Base-by-base conservation (phyloP, 2,888 invertebrate species). In the Leptinotarsa rubiginosa region DNA sequence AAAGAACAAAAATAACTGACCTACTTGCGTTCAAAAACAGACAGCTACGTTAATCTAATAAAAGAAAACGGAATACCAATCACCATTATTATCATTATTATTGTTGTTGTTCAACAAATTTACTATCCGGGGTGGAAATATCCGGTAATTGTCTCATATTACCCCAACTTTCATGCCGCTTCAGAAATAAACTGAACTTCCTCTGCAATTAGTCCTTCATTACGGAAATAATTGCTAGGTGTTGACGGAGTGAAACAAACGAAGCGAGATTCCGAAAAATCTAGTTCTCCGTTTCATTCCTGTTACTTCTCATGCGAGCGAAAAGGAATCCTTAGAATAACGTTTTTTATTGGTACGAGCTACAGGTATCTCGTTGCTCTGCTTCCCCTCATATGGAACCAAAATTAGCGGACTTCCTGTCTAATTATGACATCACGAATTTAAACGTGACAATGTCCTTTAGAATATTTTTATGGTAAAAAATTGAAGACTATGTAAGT, bases 381-480 rank as follows among this genome's bases (percentile, higher is more conserved):
- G 59, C 12, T n/a, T 25, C 62, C 41, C 62, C 62, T 62, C 62
- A 62, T 70, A 70, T 70, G 64, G 47, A 64, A 70, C 70, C 64
- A 49, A 64, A 72, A 72, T 72, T 56, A 67, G 47, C 66, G 72
- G 72, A 72, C 72, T 66, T 72, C 72, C 72, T 72, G 47, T 72
- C 72, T 47, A 65, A 66, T 72, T 72, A 66, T 54, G 72, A 71
- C 71, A 65, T 67, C 47, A 67, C 52, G 20, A 13, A 49, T 66
- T 66, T 15, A 22, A 56, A 15, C 56, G 22, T 56, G 56, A 56
- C 20, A 22, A 15, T 15, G 4, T 41, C 41, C 41, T 41, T 41
- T 41, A 2, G 41, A 41, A 41, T 41, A 1, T 41, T 12, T 31
- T 41, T 41, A 41, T 41, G 41, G 41, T 3, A 41, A 41, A 41